These are phyloP conservation scores for Melangyna quadrimaculata DNA, from an alignment of 2,888 invertebrate genomes.

Conservation along the genomic window DNA sequence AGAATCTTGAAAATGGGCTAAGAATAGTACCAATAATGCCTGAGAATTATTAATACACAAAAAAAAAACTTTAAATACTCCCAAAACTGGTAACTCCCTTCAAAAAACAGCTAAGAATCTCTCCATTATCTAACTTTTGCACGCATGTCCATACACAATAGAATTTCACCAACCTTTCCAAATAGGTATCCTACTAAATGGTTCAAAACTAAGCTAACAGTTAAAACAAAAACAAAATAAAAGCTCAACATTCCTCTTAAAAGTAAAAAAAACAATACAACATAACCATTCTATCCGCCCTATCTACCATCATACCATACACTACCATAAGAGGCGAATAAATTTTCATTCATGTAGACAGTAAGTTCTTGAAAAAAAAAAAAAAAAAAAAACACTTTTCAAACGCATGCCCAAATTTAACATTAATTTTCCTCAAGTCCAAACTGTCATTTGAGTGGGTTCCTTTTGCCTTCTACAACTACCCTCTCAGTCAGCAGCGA, in stretches of 20 bases:
- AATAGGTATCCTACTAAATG: background rate
- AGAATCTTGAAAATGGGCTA: no score
- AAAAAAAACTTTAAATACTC: background rate
- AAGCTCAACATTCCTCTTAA: background rate
- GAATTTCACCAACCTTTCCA: background rate
- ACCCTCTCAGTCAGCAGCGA: slow-evolving; percentile 52
- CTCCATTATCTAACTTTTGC: background rate
- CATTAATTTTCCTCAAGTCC: slow-evolving; percentile 21
- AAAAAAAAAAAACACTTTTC: background rate
- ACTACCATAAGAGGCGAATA: background rate
- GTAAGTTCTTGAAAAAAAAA: background rate
- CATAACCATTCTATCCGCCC: background rate
- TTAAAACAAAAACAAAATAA: background rate
- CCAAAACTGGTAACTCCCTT: background rate
- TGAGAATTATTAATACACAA: no score
- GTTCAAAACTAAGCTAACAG: background rate
- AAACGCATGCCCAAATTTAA: slow-evolving; percentile 52
- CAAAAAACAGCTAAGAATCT: background rate
- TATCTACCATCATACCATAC: background rate
- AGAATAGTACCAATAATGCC: no score
- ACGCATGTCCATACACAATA: background rate
- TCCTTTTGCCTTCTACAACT: slow-evolving; percentile 47
- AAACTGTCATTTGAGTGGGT: slow-evolving; percentile 62
- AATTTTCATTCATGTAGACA: slow-evolving; percentile 68
- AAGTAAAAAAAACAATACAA: background rate